Conservation (phyloP, 2,113 vertebrate genomes). For the Leucoraja erinaceus region DNA sequence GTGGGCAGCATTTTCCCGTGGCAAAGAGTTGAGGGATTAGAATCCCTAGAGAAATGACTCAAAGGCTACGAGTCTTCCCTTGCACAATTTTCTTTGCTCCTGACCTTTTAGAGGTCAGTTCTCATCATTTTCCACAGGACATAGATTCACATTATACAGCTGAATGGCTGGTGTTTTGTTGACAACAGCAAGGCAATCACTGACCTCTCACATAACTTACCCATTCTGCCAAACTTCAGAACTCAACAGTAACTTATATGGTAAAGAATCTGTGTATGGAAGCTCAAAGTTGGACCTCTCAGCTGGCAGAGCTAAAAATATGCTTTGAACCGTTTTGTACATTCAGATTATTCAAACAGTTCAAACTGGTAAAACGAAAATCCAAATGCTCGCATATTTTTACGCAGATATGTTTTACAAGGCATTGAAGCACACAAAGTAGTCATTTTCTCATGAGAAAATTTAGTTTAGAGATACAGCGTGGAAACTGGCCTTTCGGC, state of each 20-base stretch:
- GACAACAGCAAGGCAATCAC: background rate
- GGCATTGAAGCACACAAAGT: background rate
- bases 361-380: too few species aligned
- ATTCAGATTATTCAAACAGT: too few species aligned
- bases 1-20: conserved; percentile 18
- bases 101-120: background rate
- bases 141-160: background rate
- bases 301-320: background rate
- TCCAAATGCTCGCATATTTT: too few species aligned
- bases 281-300: background rate
- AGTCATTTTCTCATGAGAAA: background rate
- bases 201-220: background rate
- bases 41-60: conserved; percentile 3
- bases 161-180: background rate
- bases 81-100: background rate
- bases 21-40: background rate
- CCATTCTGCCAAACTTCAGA: background rate
- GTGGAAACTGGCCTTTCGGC: too few species aligned
- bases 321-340: background rate
- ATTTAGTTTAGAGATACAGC: too few species aligned
- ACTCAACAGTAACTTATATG: background rate
- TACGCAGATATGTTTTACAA: too few species aligned
- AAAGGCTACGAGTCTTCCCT: background rate
- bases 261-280: background rate
- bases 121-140: conserved; percentile 22